Evolutionary conservation across 2,888 invertebrate genomes (phyloP).

Genomic region (Masnerella sp.): DNA sequence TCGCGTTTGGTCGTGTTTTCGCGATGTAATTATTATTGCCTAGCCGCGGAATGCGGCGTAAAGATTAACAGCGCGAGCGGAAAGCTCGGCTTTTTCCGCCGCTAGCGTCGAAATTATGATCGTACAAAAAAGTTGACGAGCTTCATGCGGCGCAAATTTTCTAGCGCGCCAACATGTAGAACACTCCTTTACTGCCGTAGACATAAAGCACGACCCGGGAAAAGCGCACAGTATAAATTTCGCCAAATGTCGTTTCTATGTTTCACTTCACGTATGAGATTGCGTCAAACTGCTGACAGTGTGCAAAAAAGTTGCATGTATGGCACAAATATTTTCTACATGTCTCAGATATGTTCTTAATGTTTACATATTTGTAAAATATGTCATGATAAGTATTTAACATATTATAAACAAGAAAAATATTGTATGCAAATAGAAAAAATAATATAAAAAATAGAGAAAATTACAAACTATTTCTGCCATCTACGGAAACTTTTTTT

Average conservation of each 20-base stretch:
- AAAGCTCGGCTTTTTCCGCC: constrained; percentile 20
- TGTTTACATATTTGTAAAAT: too few species aligned
- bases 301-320: too few species aligned
- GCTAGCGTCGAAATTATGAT: constrained; percentile 45
- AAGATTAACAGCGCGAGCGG: constrained; percentile 38
- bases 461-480: too few species aligned
- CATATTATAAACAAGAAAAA: too few species aligned
- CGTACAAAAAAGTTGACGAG: constrained; percentile 46
- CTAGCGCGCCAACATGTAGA: constrained; percentile 1
- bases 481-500: too few species aligned
- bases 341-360: too few species aligned
- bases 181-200: constrained; percentile 16
- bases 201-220: constrained; percentile 25
- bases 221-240: constrained; percentile 18
- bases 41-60: constrained; percentile 26
- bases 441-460: too few species aligned
- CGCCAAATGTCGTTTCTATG: constrained; percentile 6
- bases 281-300: too few species aligned
- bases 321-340: too few species aligned
- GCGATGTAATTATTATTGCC: constrained; percentile 37
- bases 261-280: too few species aligned
- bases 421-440: too few species aligned
- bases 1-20: constrained; percentile 30
- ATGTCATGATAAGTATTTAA: too few species aligned
- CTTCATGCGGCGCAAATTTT: constrained; percentile 22